Percentiles rank a stretch among this genome's conserved stretches.
phyloP scores from a whole-genome alignment of 1,140 invertebrate species.

The Oncopodura yosiiana region DNA sequence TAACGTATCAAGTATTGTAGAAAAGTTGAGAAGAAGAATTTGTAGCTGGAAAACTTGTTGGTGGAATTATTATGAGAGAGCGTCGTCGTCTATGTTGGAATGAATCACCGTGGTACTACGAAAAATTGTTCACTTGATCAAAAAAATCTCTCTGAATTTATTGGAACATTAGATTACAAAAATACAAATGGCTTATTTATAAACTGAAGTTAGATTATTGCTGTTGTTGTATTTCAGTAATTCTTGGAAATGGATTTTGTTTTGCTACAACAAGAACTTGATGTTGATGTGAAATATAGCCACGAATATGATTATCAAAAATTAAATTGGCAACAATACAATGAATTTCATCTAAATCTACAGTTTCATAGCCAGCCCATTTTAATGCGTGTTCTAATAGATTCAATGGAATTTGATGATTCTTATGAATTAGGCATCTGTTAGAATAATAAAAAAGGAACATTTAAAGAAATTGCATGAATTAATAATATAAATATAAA shows the following conservation, averaged over 20 bases:
- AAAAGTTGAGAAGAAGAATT: too few relatives aligned
- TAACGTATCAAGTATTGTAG: too few relatives aligned
- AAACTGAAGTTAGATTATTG: background rate
- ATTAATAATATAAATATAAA: background rate
- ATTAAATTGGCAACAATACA: slow-evolving; percentile 96
- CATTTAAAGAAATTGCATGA: slow-evolving; percentile 6
- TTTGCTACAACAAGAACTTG: slow-evolving; percentile 96
- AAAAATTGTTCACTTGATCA: too few relatives aligned
- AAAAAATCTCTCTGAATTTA: too few relatives aligned
- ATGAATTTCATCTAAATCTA: slow-evolving; percentile 86
- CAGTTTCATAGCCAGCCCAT: slow-evolving; percentile 68
- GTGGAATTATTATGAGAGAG: too few relatives aligned
- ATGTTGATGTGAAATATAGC: slow-evolving; percentile 95
- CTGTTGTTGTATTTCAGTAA: slow-evolving; percentile 11
- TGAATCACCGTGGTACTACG: too few relatives aligned
- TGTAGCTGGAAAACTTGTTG: too few relatives aligned
- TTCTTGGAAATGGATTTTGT: slow-evolving; percentile 80
- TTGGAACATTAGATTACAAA: too few relatives aligned
- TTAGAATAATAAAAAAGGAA: slow-evolving; percentile 34
- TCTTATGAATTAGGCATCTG: slow-evolving; percentile 68
- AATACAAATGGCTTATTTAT: too few relatives aligned
- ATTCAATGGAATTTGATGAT: slow-evolving; percentile 80
- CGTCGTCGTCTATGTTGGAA: too few relatives aligned
- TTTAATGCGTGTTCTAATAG: slow-evolving; percentile 70
- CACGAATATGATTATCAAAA: slow-evolving; percentile 86